These are phyloP conservation scores for Hycleus phaleratus DNA, from an alignment of 1,140 invertebrate species.

Conservation along the genomic window DNA sequence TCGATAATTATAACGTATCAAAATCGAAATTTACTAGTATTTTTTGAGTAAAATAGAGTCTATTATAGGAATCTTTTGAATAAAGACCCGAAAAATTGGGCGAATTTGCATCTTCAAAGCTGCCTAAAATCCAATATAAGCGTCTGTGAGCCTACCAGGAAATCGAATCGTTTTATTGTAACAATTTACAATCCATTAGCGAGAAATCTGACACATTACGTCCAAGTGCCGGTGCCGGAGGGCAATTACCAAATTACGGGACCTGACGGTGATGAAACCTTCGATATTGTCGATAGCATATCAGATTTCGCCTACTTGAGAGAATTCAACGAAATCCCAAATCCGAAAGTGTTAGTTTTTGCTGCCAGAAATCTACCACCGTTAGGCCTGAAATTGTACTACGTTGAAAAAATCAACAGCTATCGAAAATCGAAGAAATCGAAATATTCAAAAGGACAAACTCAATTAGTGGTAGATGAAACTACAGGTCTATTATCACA, in stretches of 20 bases:
- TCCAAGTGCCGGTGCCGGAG: slow-evolving; percentile 62
- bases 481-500: slow-evolving; percentile 47
- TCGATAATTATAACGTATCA: slow-evolving; percentile 10
- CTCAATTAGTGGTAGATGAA: slow-evolving; percentile 42
- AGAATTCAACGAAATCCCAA: slow-evolving; percentile 4
- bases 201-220: slow-evolving; percentile 50
- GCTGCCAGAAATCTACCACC: slow-evolving; percentile 53
- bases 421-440: neutral
- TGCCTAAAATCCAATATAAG: slow-evolving; percentile 53
- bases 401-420: slow-evolving; percentile 37
- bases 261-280: slow-evolving; percentile 21
- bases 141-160: slow-evolving; percentile 44
- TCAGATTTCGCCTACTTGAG: slow-evolving; percentile 15
- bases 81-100: neutral
- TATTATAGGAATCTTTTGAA: slow-evolving; percentile 13
- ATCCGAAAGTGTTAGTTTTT: slow-evolving; percentile 55
- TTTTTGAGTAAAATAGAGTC: neutral
- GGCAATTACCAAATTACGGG: slow-evolving; percentile 48
- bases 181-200: slow-evolving; percentile 75
- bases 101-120: slow-evolving; percentile 5
- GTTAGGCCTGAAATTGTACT: slow-evolving; percentile 55
- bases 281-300: slow-evolving; percentile 19
- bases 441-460: neutral
- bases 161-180: slow-evolving; percentile 55
- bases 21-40: neutral